Base-by-base conservation (phyloP, 2,797 vertebrate species). In the Bovichtus diacanthus region DNA sequence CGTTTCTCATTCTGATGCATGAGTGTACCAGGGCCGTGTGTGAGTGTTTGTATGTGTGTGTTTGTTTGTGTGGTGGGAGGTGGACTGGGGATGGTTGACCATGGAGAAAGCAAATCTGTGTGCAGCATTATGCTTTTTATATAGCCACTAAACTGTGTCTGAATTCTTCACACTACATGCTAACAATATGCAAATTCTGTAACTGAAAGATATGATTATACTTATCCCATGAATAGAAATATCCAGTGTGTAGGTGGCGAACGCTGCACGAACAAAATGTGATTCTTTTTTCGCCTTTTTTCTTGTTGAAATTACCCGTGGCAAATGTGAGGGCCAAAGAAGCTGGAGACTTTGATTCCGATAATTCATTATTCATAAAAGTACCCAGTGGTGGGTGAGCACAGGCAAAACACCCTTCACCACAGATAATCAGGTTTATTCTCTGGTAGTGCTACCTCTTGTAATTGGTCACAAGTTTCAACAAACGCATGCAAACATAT, bases 1-100 rank as follows among this genome's bases (percentile, higher is more conserved):
- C 36, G 62, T 91, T 90, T 69, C 83, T 92, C 88, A 86, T 85
- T 86, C 60, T 78, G 84, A 91, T 90, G 88, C 86, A 88, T 81
- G 74, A 76, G 47, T 41, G 47, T 71, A 74, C 50, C 74, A 19
- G 34, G 51, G 55, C 56, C 16, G 3, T 41, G 59, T 38, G 44
- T 76, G 23, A 76, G 70, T 83, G 74, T 69, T 76, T 71, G 3
- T 76, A 27, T 50, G 64, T 38, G 9, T 70, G 36, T 70, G 74
- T 46, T 31, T 46, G 11, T 55, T 18, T 59, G 58, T 43, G 36
- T 41, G 53, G 44, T 23, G 21, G 13, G 44, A 18, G n/a, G 27
- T 31, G 53, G 60, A 34, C 31, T 58, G 61, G 31, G 31, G 39
- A 61, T 19, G 43, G n/a, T 53, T 36, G 46, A 49, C 4, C 12